Base-by-base conservation (phyloP, 2,888 invertebrate species). In the Acleris sparsana region DNA sequence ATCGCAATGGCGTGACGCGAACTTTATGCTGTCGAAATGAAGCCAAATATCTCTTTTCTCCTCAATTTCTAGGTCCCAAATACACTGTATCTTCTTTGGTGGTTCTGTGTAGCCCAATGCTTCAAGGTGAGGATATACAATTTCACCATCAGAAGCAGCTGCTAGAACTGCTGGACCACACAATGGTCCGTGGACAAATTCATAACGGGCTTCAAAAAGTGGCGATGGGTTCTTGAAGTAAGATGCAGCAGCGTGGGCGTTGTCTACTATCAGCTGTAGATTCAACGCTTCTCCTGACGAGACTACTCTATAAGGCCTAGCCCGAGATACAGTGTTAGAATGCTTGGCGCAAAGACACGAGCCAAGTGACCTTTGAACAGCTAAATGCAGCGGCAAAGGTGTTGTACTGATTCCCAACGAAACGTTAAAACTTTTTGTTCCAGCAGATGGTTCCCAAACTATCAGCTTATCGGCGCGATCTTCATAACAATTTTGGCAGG, bases 191-290 rank as follows among this genome's bases (percentile, higher is more conserved):
- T 98, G 97, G 1, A 97, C 97, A 79, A 98, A 98, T 81, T 97
- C 97, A 81, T 97, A 98, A 5, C 94, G 94, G 0, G 97, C 98
- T 84, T 97, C 96, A 80, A 98, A 97, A 5, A 98, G 92, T 0
- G 97, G 96, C 44, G 95, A 94, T 3, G 96, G 94, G 77, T 97
- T 96, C 83, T 97, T 97, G 88, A 97, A 98, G 84, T 97, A 97
- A 61, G 96, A 97, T 0, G 96, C 94, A 1, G 97, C 96, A 3
- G 97, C 97, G 77, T 97, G 97, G 16, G 96, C 95, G 16, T 96
- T 96, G 77, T 97, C 97, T 0, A 98, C 95, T 49, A 96, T 95
- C 72, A 98, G 93, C 78, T 97, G 96, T 16, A 97, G 93, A 75
- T 97, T 96, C 60, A 97, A 91, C 62, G 95, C 95, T 80, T 97